A percentile compares a stretch with the other conserved stretches of the same genome.
Evolutionary conservation across 2,888 invertebrate species (phyloP).

Genomic region (Parnassius mnemosyne): DNA sequence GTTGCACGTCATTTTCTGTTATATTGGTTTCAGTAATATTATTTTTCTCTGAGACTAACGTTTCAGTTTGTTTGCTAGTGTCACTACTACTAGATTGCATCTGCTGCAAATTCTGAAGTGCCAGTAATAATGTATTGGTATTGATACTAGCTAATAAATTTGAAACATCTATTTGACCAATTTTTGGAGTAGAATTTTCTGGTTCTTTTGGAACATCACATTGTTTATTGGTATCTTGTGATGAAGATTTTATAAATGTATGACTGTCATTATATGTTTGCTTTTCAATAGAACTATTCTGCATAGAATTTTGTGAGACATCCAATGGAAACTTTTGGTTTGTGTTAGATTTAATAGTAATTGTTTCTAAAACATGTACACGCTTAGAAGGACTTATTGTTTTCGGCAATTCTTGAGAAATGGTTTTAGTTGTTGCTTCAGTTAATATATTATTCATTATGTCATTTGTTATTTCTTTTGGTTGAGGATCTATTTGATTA

Average conservation of each 20-base stretch:
- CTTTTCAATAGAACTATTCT: conserved; percentile 16
- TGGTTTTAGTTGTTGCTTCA: conserved; percentile 28
- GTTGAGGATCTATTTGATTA: conserved; percentile 37
- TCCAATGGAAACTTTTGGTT: conserved; percentile 8
- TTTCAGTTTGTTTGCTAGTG: conserved; percentile 30
- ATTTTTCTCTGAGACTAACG: conserved; percentile 28
- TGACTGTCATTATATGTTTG: conserved; percentile 6
- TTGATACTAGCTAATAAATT: conserved; percentile 65
- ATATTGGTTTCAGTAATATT: conserved; percentile 13
- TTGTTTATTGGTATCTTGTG: conserved; percentile 1
- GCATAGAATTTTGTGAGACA: conserved; percentile 1
- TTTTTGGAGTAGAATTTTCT: neutral
- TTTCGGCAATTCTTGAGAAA: conserved; percentile 36
- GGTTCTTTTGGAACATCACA: conserved; percentile 2
- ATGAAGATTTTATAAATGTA: neutral
- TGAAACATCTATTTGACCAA: conserved; percentile 51
- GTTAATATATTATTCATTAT: conserved; percentile 38
- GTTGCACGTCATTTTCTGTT: conserved; percentile 30
- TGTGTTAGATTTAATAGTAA: conserved; percentile 48
- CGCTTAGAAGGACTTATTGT: conserved; percentile 52
- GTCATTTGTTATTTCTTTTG: conserved; percentile 48
- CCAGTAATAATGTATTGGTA: conserved; percentile 63
- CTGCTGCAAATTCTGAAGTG: conserved; percentile 71
- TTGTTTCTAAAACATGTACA: conserved; percentile 61
- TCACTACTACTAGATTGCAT: conserved; percentile 44